Base-by-base conservation (phyloP, 2,888 invertebrate species). In the Pheosia tremula region DNA sequence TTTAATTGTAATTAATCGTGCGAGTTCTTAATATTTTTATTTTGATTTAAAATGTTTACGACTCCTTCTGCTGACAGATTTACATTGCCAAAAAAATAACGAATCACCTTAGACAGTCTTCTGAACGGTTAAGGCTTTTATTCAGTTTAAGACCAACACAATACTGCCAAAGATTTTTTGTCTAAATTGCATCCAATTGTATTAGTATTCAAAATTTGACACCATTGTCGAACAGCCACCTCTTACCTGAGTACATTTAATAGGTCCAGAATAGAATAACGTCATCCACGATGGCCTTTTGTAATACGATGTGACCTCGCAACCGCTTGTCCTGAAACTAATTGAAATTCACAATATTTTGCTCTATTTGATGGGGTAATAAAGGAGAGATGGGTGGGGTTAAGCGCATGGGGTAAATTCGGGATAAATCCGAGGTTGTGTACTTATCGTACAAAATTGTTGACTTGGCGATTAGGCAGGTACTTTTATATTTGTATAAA, bases 301-400 rank as follows among this genome's bases (percentile, higher is more conserved):
- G 86, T 88, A 82, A 83, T 78, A 79, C 81, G 85, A 89, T 72
- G 83, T 85, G 83, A 86, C 81, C 84, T 79, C 68, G 81, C 71
- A 76, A 83, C 83, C 87, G 87, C 81, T 83, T 75, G 79, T 76
- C 82, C 77, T 75, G 78, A 61, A 79, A 82, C 82, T 89, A 89
- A 91, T 91, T 91, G 87, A 87, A 89, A 89, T 89, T 87, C 85
- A 83, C 86, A 85, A 85, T 88, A 86, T 87, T 87, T 85, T 83
- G 81, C 80, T 79, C 82, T 77, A 85, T 85, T 84, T 79, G 76
- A 78, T 78, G 69, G 69, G 72, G 64, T 67, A 66, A 50, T 24
- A 9, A 67, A 60, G 47, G 41, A 0, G 38, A 63, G 64, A 67
- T 70, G 67, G 63, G 24, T 24, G 24, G 66, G 64, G 54, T 64